Conservation (phyloP, 2,888 invertebrate species). For the Prenolepis imparis region DNA sequence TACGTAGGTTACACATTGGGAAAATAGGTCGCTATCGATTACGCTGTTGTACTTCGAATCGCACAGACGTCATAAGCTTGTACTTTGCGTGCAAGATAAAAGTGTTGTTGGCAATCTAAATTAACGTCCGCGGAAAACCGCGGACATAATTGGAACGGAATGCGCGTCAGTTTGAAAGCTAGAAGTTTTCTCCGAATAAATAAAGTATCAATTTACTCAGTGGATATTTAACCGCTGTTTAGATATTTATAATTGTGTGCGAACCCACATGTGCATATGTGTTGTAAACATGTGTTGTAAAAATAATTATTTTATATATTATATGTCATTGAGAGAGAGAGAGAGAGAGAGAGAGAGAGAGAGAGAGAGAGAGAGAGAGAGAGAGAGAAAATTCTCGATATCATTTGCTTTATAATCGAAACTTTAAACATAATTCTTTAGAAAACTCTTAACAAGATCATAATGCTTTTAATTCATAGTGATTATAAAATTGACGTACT, state of each 20-base stretch:
- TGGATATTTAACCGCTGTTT: neutral
- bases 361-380: too few relatives aligned
- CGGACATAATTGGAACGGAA: conserved; percentile 1
- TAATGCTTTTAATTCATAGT: conserved; percentile 11
- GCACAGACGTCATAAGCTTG: conserved; percentile 35
- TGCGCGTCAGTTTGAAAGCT: neutral
- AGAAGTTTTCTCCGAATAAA: conserved; percentile 4
- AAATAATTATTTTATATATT: conserved; percentile 1
- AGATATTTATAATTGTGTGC: too few relatives aligned
- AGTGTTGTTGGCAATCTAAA: conserved; percentile 38
- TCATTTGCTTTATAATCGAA: neutral
- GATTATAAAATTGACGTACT: conserved; percentile 22
- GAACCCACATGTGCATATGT: too few relatives aligned
- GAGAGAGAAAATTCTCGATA: neutral
- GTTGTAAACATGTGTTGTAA: neutral
- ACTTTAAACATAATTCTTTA: neutral
- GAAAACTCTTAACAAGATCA: neutral
- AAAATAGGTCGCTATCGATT: conserved; percentile 44
- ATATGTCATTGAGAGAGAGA: neutral
- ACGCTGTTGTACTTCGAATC: conserved; percentile 28
- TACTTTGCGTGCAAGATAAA: conserved; percentile 20
- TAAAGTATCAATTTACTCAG: neutral
- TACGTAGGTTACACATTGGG: conserved; percentile 19
- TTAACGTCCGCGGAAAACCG: conserved; percentile 3
- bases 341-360: too few relatives aligned